Conservation (phyloP, 2,888 invertebrate species). For the Anthrax anthrax region DNA sequence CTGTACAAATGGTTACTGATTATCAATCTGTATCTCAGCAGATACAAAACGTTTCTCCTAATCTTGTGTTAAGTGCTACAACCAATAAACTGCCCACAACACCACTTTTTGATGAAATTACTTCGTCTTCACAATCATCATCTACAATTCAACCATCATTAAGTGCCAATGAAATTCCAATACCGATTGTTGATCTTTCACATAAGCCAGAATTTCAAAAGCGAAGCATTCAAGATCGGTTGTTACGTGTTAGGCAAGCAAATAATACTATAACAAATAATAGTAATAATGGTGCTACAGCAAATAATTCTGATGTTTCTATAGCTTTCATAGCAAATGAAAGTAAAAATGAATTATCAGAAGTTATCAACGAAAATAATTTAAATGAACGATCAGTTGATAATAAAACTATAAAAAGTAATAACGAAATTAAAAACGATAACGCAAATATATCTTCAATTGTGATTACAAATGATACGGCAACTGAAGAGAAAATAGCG, state of each 20-base stretch:
- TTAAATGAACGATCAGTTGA: too few relatives aligned
- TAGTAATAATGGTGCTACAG: background rate
- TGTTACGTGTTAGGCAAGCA: slow-evolving; percentile 7
- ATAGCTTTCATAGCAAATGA: background rate
- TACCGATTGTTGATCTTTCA: slow-evolving; percentile 8
- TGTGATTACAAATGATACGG: too few relatives aligned
- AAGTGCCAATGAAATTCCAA: slow-evolving; percentile 4
- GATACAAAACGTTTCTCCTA: background rate
- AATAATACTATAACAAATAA: background rate
- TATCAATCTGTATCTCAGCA: background rate
- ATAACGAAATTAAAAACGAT: too few relatives aligned
- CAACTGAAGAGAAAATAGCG: background rate
- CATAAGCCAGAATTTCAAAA: slow-evolving; percentile 12
- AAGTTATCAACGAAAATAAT: too few relatives aligned
- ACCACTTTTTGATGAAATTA: background rate
- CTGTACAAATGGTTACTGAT: background rate
- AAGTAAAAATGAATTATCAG: too few relatives aligned
- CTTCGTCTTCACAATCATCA: background rate
- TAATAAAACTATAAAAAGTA: too few relatives aligned
- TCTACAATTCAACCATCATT: slow-evolving; percentile 2
- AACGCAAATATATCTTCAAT: too few relatives aligned
- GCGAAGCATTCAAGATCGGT: slow-evolving; percentile 12
- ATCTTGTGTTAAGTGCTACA: background rate
- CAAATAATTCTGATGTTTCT: background rate
- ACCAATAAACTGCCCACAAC: background rate